Evolutionary conservation across 2,113 vertebrate species (phyloP).

Genomic region (Piaya cayana): DNA sequence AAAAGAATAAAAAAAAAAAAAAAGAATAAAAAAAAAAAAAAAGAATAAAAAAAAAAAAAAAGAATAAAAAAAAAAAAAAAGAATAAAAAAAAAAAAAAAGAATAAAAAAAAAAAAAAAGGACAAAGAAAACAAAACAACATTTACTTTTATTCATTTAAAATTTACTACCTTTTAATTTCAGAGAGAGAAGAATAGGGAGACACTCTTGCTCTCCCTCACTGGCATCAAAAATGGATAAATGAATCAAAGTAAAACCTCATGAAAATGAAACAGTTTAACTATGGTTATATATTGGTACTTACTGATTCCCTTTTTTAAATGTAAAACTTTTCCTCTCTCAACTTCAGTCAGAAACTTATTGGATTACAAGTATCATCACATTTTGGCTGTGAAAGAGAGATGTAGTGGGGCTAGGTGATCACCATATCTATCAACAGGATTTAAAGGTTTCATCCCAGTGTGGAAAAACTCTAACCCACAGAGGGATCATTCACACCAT

Average conservation of each 20-base stretch:
- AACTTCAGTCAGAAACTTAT: neutral
- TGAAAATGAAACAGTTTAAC: slow-evolving; percentile 61
- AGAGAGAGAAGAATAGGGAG: slow-evolving; percentile 21
- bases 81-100: slow-evolving; percentile 23
- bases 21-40: neutral
- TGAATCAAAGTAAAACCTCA: slow-evolving; percentile 45
- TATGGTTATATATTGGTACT: neutral
- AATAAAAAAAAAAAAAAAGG: neutral
- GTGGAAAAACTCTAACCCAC: neutral
- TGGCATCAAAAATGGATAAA: slow-evolving; percentile 54
- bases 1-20: too few relatives aligned
- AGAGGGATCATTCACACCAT: accelerated
- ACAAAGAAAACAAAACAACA: neutral
- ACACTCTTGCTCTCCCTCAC: slow-evolving; percentile 31
- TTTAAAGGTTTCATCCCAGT: neutral
- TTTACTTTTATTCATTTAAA: slow-evolving; percentile 67
- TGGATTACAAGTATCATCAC: accelerated
- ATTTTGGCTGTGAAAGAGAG: neutral
- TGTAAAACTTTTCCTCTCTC: neutral
- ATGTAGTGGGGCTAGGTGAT: neutral
- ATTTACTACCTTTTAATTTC: slow-evolving; percentile 67
- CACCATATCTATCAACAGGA: accelerated
- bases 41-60: too few relatives aligned
- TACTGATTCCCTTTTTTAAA: neutral
- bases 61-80: neutral